Percentiles rank a stretch among this genome's conserved stretches.
phyloP scores from a whole-genome alignment of 1,140 invertebrate genomes.

The Drosophila micromelanica region DNA sequence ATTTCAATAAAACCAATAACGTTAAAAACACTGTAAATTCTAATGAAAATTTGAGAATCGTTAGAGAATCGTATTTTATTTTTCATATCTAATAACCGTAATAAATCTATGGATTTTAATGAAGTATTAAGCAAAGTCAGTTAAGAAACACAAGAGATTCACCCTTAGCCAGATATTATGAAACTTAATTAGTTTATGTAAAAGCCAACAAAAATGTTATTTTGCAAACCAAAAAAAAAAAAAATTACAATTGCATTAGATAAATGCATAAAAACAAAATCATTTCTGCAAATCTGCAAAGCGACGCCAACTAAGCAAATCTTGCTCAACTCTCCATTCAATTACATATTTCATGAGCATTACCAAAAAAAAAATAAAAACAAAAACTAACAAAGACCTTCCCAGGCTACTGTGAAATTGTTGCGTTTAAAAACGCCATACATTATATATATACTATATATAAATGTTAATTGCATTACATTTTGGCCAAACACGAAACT shows the following conservation, averaged over 20 bases:
- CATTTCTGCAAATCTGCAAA: slow-evolving; percentile 13
- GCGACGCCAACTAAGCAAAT: slow-evolving; percentile 23
- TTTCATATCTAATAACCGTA: no score
- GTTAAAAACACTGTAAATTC: no score
- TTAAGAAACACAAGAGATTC: no score
- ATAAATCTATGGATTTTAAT: no score
- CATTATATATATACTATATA: slow-evolving; percentile 3
- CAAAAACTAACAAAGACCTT: slow-evolving; percentile 52
- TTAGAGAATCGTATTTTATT: no score
- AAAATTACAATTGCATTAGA: slow-evolving; percentile 4
- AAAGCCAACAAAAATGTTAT: no score
- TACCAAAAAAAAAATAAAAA: slow-evolving; percentile 35
- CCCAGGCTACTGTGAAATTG: slow-evolving; percentile 73
- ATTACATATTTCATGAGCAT: slow-evolving; percentile 64
- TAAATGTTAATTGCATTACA: slow-evolving; percentile 79
- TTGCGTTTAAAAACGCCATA: slow-evolving; percentile 64
- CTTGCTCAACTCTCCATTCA: slow-evolving; percentile 32
- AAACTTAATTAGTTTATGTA: slow-evolving; percentile 2
- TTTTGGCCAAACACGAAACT: slow-evolving; percentile 45
- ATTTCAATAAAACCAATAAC: background rate
- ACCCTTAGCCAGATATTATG: background rate
- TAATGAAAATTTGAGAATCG: no score
- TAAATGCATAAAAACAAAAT: slow-evolving; percentile 5
- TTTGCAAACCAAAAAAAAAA: background rate
- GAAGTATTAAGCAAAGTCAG: no score